phyloP scores from a whole-genome alignment of 2,113 vertebrate genomes.

The Cynopterus brachyotis region DNA sequence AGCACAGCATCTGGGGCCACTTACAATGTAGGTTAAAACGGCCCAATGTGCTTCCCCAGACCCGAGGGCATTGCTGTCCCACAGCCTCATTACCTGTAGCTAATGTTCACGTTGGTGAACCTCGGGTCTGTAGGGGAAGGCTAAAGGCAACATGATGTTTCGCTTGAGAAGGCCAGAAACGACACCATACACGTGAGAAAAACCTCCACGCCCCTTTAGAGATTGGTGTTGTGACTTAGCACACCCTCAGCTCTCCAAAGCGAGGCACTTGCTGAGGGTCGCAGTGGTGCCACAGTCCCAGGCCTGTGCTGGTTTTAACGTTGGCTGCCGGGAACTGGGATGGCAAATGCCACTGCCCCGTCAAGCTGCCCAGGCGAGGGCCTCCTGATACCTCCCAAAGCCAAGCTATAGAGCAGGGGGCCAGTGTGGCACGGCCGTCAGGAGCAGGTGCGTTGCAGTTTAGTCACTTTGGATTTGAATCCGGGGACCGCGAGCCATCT shows the following conservation, averaged over 20 bases:
- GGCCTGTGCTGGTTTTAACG: background rate
- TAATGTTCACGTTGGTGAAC: background rate
- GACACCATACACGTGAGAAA: background rate
- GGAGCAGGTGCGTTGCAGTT: background rate
- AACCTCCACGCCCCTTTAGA: background rate
- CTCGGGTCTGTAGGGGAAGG: slow-evolving; percentile 18
- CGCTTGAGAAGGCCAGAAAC: slow-evolving; percentile 14
- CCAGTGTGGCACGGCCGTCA: background rate
- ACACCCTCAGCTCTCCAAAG: background rate
- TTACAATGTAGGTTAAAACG: slow-evolving; percentile 63
- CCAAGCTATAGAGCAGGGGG: background rate
- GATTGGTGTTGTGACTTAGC: slow-evolving; percentile 3
- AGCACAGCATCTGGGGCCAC: slow-evolving; percentile 40
- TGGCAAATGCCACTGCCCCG: background rate
- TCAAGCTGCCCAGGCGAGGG: background rate
- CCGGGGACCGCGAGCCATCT: background rate
- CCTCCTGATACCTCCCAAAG: background rate
- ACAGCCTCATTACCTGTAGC: slow-evolving; percentile 45
- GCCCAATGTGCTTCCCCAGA: background rate
- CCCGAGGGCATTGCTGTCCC: slow-evolving; percentile 28
- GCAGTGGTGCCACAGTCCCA: background rate
- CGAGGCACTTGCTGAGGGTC: background rate
- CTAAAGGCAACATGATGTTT: slow-evolving; percentile 51
- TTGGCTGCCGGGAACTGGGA: background rate
- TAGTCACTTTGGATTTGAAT: background rate